Evolutionary conservation across 2,888 invertebrate genomes (phyloP).

Genomic region (Polylopha cassiicola): DNA sequence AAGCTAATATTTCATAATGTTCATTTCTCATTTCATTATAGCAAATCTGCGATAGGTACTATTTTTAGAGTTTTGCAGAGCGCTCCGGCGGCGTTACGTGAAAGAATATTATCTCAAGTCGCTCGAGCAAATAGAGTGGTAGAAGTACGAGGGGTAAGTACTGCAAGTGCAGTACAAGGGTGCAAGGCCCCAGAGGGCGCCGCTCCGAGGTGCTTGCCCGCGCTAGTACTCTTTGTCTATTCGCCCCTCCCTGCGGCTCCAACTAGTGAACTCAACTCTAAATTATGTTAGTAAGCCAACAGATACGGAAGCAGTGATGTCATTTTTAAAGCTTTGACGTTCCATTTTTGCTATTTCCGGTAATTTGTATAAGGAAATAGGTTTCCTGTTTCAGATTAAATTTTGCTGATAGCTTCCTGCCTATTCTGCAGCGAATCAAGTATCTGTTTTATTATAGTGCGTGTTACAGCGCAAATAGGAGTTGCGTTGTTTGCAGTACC

Average conservation of each 20-base stretch:
- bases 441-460: too few species aligned
- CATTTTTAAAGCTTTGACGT: constrained; percentile 4
- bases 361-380: too few species aligned
- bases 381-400: too few species aligned
- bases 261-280: constrained; percentile 31
- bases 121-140: constrained; percentile 33
- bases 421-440: too few species aligned
- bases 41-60: constrained; percentile 27
- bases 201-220: constrained; percentile 54
- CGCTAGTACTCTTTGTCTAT: constrained; percentile 57
- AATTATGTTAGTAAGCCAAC: constrained; percentile 48
- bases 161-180: constrained; percentile 35
- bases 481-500: background rate
- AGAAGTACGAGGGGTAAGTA: constrained; percentile 19
- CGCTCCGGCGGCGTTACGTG: constrained; percentile 51
- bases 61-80: constrained; percentile 43
- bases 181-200: constrained; percentile 57
- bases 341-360: background rate
- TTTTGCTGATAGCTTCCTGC: too few species aligned
- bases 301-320: constrained; percentile 21
- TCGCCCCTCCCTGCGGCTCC: constrained; percentile 29
- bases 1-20: constrained; percentile 8
- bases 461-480: too few species aligned
- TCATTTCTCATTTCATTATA: constrained; percentile 8
- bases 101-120: constrained; percentile 55